Percentiles rank a stretch among this genome's conserved stretches.
Conservation (phyloP, 2,797 vertebrate species). For the Pempheris klunzingeri region DNA sequence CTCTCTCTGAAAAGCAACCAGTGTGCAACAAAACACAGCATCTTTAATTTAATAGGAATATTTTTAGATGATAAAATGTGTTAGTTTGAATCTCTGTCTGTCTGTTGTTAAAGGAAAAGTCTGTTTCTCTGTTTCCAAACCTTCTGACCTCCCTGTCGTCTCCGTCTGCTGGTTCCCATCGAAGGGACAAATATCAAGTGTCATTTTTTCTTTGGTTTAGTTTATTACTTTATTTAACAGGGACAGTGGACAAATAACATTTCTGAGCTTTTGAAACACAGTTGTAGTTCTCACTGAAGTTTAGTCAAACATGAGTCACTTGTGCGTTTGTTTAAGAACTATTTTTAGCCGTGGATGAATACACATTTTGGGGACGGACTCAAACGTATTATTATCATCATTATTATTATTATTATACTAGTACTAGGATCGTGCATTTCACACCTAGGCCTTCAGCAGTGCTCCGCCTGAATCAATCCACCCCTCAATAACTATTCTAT, state of each 20-base stretch:
- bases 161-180: background rate
- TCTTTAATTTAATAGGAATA: background rate
- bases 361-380: background rate
- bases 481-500: no score
- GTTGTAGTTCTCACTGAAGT: background rate
- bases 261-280: no score
- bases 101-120: background rate
- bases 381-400: no score
- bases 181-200: no score
- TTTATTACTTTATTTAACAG: no score
- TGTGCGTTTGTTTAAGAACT: background rate
- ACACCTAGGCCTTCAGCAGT: no score
- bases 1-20: background rate
- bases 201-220: no score
- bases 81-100: background rate
- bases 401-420: no score
- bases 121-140: background rate
- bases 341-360: background rate
- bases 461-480: no score
- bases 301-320: background rate
- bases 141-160: background rate
- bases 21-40: conserved; percentile 1
- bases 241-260: no score
- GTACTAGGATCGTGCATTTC: no score
- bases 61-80: background rate